Evolutionary conservation across 1,140 invertebrate species (phyloP).

Genomic region (Drosophila burlai): DNA sequence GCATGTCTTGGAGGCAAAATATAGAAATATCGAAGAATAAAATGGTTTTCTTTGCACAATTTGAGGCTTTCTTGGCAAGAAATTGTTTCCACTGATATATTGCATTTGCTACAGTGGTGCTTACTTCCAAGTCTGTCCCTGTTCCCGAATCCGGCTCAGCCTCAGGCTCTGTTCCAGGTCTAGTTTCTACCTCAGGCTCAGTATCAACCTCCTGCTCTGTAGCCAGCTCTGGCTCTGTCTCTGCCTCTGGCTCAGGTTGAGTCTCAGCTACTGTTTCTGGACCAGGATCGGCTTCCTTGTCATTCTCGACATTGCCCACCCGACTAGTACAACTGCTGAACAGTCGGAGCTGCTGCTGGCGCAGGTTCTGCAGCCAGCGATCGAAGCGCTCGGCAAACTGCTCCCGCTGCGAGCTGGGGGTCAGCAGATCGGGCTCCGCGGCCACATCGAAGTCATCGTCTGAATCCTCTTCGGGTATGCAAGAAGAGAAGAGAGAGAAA

Average conservation of each 20-base stretch:
- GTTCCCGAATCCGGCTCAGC: constrained; percentile 21
- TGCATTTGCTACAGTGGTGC: constrained; percentile 31
- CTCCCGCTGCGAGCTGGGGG: constrained; percentile 59
- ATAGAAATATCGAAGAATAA: not conserved
- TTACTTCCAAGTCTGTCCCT: constrained; percentile 59
- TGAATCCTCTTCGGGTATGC: constrained; percentile 57
- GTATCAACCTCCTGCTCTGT: constrained; percentile 17
- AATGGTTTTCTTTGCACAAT: not conserved
- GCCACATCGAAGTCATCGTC: constrained; percentile 49
- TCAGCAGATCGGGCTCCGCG: constrained; percentile 57
- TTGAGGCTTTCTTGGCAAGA: not conserved
- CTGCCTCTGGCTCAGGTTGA: not conserved
- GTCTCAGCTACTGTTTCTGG: constrained; percentile 12
- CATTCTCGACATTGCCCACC: constrained; percentile 67
- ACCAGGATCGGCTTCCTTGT: constrained; percentile 29
- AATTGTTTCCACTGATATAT: not conserved
- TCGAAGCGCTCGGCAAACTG: constrained; percentile 70
- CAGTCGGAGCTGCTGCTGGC: constrained; percentile 64
- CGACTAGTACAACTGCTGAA: constrained; percentile 79
- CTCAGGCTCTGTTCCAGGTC: constrained; percentile 19
- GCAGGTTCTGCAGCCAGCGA: constrained; percentile 72
- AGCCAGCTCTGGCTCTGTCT: not conserved
- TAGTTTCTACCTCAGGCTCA: constrained; percentile 25
- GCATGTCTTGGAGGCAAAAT: not conserved
- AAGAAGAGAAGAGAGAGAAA: constrained; percentile 51